Base-by-base conservation (phyloP, 92 coral and sea anemone species). In the Siderastrea siderea region DNA sequence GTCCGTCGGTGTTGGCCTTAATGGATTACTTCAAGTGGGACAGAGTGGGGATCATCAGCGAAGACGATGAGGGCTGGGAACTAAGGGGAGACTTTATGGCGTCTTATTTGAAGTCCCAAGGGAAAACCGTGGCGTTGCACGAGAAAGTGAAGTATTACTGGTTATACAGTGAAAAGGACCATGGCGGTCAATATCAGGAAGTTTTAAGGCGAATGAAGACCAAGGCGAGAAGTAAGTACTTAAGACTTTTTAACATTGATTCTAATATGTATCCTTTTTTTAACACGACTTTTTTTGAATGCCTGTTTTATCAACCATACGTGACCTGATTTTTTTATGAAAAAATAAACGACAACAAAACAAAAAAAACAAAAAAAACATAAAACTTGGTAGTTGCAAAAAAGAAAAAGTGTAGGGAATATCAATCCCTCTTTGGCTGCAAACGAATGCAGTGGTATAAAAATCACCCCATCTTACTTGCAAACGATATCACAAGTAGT, bases 1-100 rank as follows among this genome's bases (percentile, higher is more conserved):
- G 95, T 1, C 94, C 95, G 38, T 94, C 98, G 14, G 95, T 98
- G n/a, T 83, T 89, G 80, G 96, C 95, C 67, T 68, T 95, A 14
- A 71, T 95, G 82, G 82, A 94, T 57, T 80, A 86, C 66, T 95
- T 87, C 81, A 59, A 90, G 4, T 98, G 99, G 99, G 83, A 89
- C 69, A 19, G 60, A 38, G 97, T 94, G 26, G 98, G 91, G 6
- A 92, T 98, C 52, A 87, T 94, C 58, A 91, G 96, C 70, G 98
- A 98, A 71, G 88, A 96, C 16, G 61, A 55, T 7, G 60, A 68
- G 38, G 65, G 60, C 17, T 98, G 98, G 98, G 47, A 71, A 57
- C 77, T 81, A 67, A 82, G 98, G 7, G 93, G 87, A 47, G 85
- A 83, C 19, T 93, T 93, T 8, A 74, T 98, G 53, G 90, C 64